Conservation (phyloP, 1,140 invertebrate species). For the Dryas iulia region DNA sequence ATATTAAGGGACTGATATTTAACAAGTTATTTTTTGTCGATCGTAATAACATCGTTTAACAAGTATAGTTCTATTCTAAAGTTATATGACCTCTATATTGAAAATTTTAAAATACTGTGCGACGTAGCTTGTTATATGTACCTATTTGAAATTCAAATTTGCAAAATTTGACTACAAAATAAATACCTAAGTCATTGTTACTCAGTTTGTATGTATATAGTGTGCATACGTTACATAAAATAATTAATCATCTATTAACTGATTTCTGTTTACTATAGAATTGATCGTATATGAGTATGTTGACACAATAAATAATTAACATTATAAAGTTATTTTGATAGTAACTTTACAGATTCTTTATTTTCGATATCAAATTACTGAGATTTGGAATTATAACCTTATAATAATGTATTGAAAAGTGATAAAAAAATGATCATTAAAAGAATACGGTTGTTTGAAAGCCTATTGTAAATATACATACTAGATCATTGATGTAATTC, state of each 20-base stretch:
- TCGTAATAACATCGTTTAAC: neutral
- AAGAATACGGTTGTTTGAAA: too few species aligned
- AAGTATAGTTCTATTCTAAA: neutral
- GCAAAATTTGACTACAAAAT: constrained; percentile 15
- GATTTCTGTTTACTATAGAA: neutral
- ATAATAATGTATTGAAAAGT: too few species aligned
- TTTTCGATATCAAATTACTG: too few species aligned
- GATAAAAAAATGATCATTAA: too few species aligned
- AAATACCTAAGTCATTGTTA: constrained; percentile 11
- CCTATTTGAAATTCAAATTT: constrained; percentile 16
- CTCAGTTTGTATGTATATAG: too few species aligned
- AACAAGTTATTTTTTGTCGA: neutral
- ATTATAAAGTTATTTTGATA: too few species aligned
- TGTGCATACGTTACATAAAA: neutral
- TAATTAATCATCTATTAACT: neutral
- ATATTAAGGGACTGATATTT: too few species aligned
- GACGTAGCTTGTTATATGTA: neutral
- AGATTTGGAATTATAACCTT: too few species aligned
- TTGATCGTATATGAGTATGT: neutral
- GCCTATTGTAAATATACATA: too few species aligned
- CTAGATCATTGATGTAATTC: too few species aligned
- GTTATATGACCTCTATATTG: neutral
- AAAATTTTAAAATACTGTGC: constrained; percentile 5
- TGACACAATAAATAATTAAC: too few species aligned
- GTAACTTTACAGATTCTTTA: too few species aligned